Base-by-base conservation (phyloP, 1,140 invertebrate genomes). In the Drosophila oshimai region DNA sequence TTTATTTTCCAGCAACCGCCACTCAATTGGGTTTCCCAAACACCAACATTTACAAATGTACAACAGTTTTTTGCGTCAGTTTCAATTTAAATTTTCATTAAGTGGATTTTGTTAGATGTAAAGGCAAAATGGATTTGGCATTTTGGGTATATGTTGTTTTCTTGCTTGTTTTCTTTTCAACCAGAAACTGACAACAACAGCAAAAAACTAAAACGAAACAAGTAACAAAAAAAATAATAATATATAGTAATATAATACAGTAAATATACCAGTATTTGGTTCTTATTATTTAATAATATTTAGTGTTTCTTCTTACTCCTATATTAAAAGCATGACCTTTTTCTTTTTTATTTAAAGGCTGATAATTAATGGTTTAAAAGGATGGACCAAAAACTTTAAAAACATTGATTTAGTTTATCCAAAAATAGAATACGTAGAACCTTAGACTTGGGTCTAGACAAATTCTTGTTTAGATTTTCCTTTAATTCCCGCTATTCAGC, bases 51-150 rank as follows among this genome's bases (percentile, higher is more conserved):
- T 17, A 29, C 28, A 29, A 65, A 65, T 65, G 34, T 15, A 17
- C 37, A 44, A 26, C 33, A 17, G 15, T 54, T 42, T 53, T 61
- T 64, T 46, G 31, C 20, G 15, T 37, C 26, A 44, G 53, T 42
- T 73, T 73, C 47, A 73, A 73, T 73, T 72, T 53, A 62, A 72
- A 33, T 24, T 31, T 42, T 62, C 26, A 72, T 73, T 72, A 69
- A 39, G 9, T 44, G 26, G 12, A 64, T 64, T 73, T 54, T 20
- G 69, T 47, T 49, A 39, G 57, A 36, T 73, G 69, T 64, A 64
- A 54, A 64, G 36, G 24, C 34, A 72, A 49, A 73, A 73, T 73
- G 64, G 57, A 73, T 64, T 73, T 64, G 49, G 57, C 20, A 34
- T 26, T 28, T n/a, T 7, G n/a, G 1, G 13, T 18, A 50, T 51